Evolutionary conservation across 1,140 invertebrate genomes (phyloP).

Genomic region (Popillia japonica): DNA sequence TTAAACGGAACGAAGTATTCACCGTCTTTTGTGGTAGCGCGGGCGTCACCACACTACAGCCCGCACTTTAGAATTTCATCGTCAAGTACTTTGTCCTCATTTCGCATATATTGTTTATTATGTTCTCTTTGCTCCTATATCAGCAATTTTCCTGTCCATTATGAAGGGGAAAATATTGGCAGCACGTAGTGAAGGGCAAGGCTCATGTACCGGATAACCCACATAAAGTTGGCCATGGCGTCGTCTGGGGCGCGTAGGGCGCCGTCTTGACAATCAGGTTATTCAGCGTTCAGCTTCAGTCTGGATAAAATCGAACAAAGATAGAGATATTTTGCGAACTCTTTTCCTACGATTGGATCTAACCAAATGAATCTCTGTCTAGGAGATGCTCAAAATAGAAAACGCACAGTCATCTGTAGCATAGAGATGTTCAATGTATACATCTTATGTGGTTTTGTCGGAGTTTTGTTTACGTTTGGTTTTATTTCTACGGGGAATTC

Average conservation of each 20-base stretch:
- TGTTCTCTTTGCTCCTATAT: conserved; percentile 22
- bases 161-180: conserved; percentile 31
- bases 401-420: background rate
- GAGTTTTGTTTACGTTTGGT: background rate
- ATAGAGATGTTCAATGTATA: background rate
- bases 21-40: conserved; percentile 14
- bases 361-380: conserved; percentile 11
- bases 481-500: background rate
- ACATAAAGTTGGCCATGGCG: conserved; percentile 38
- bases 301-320: conserved; percentile 12
- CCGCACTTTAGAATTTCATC: background rate
- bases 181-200: conserved; percentile 20
- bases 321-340: background rate
- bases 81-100: conserved; percentile 28
- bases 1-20: background rate
- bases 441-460: background rate
- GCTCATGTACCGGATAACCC: conserved; percentile 22
- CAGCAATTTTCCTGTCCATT: conserved; percentile 31
- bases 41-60: background rate
- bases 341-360: background rate
- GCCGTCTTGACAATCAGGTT: conserved; percentile 38
- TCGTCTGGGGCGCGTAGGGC: conserved; percentile 36
- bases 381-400: conserved; percentile 19
- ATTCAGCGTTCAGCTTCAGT: conserved; percentile 2
- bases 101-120: conserved; percentile 28